phyloP scores from a whole-genome alignment of 53 echinoderm and acorn worm species.

The Luidia sarsii region DNA sequence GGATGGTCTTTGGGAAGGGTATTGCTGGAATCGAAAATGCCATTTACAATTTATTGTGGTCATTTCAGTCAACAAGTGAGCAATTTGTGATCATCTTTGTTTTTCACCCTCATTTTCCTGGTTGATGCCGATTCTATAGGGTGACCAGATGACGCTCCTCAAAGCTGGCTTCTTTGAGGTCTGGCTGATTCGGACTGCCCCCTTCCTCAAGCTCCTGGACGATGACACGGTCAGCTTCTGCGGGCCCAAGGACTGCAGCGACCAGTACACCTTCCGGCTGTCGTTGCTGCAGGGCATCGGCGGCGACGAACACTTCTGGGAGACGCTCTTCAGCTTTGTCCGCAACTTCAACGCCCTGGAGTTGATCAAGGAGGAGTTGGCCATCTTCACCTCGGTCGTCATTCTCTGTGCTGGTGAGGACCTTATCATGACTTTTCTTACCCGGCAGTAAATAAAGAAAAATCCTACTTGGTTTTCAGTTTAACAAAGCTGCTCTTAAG shows the following conservation, averaged over 20 bases:
- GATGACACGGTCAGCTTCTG: slow-evolving; percentile 61
- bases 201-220: slow-evolving; percentile 63
- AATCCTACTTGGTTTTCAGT: no score
- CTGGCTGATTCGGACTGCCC: slow-evolving; percentile 83
- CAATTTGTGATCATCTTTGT: no score
- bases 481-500: no score
- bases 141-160: slow-evolving; percentile 97
- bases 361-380: slow-evolving; percentile 93
- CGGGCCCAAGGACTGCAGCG: slow-evolving; percentile 53
- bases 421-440: no score
- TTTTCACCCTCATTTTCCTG: no score
- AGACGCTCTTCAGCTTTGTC: slow-evolving; percentile 76
- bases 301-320: slow-evolving; percentile 79
- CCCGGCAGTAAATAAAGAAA: no score
- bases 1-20: no score
- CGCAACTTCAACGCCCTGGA: slow-evolving; percentile 87
- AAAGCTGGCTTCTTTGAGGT: slow-evolving; percentile 99
- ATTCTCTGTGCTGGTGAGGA: slow-evolving; percentile 82
- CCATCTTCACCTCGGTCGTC: slow-evolving; percentile 84
- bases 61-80: no score
- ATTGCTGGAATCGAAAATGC: no score
- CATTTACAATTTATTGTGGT: no score
- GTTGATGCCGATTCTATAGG: slow-evolving; percentile 67
- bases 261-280: slow-evolving; percentile 64
- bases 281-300: slow-evolving; percentile 75